phyloP scores from a whole-genome alignment of 1,140 invertebrate species.

The Dendrolimus kikuchii region DNA sequence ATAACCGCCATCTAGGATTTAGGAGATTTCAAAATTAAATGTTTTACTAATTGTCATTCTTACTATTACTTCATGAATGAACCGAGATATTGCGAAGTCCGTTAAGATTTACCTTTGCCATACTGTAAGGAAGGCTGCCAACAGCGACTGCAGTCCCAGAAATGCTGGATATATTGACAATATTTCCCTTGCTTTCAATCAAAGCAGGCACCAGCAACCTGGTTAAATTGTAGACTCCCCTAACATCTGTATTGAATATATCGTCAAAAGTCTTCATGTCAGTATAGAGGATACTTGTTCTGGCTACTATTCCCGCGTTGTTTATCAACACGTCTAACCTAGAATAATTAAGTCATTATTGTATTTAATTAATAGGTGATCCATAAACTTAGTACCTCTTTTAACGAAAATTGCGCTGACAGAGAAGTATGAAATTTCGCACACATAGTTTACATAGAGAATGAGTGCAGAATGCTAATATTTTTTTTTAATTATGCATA shows the following conservation, averaged over 20 bases:
- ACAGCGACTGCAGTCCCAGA: slow-evolving; percentile 76
- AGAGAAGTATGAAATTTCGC: too few relatives aligned
- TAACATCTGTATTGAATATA: slow-evolving; percentile 80
- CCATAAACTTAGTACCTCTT: too few relatives aligned
- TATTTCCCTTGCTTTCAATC: slow-evolving; percentile 77
- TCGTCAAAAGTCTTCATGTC: slow-evolving; percentile 83
- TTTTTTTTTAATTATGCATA: too few relatives aligned
- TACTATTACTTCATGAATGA: too few relatives aligned
- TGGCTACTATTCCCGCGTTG: slow-evolving; percentile 79
- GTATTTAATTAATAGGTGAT: too few relatives aligned
- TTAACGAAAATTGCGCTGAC: too few relatives aligned
- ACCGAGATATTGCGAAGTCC: too few relatives aligned
- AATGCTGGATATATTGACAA: slow-evolving; percentile 86
- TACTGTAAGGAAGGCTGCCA: slow-evolving; percentile 77
- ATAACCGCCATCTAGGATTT: too few relatives aligned
- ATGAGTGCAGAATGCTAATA: too few relatives aligned
- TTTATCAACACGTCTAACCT: slow-evolving; percentile 78
- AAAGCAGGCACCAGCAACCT: slow-evolving; percentile 81
- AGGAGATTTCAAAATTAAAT: too few relatives aligned
- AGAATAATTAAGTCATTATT: background rate
- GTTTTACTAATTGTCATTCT: too few relatives aligned
- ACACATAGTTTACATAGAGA: too few relatives aligned
- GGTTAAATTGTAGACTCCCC: slow-evolving; percentile 80
- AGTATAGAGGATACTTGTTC: slow-evolving; percentile 83
- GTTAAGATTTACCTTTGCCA: slow-evolving; percentile 78